Percentiles rank a stretch among this genome's conserved stretches.
Conservation (phyloP, 1,140 invertebrate species). For the Chlorops oryzae region DNA sequence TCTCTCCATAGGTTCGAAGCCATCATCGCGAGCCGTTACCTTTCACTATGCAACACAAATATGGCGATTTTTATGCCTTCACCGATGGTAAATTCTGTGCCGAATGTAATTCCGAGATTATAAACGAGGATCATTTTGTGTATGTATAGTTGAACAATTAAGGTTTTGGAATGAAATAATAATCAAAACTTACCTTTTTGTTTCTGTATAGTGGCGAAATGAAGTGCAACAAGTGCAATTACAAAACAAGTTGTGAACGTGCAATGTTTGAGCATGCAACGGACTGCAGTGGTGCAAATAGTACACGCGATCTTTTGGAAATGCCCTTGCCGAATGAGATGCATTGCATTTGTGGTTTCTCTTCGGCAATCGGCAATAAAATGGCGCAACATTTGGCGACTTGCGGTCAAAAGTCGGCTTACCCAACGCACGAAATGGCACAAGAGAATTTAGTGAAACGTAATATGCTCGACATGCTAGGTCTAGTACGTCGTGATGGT, state of each 20-base stretch:
- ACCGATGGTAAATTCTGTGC: constrained; percentile 35
- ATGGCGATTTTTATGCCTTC: constrained; percentile 35
- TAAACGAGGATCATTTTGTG: constrained; percentile 40
- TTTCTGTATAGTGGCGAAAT: constrained; percentile 56
- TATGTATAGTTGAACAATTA: constrained; percentile 10
- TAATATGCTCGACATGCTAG: constrained; percentile 54
- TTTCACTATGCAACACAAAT: constrained; percentile 28
- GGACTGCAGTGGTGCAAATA: constrained; percentile 52
- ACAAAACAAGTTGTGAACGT: constrained; percentile 66
- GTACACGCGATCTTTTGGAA: constrained; percentile 46
- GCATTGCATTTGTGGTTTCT: constrained; percentile 70
- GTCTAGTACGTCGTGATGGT: constrained; percentile 48
- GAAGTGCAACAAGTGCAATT: constrained; percentile 68
- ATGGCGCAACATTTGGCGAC: constrained; percentile 59
- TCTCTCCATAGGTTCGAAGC: constrained; percentile 22
- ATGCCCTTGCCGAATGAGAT: constrained; percentile 55
- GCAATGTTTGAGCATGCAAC: constrained; percentile 65
- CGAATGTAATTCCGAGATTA: constrained; percentile 37
- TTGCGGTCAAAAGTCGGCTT: constrained; percentile 59
- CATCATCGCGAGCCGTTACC: constrained; percentile 39
- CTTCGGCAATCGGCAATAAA: constrained; percentile 60
- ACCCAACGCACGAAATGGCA: constrained; percentile 54
- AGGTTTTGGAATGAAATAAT: background rate
- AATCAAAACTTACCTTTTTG: background rate
- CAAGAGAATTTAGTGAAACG: constrained; percentile 53